phyloP scores from a whole-genome alignment of 2,888 invertebrate genomes.

The Smittia aterrima region DNA sequence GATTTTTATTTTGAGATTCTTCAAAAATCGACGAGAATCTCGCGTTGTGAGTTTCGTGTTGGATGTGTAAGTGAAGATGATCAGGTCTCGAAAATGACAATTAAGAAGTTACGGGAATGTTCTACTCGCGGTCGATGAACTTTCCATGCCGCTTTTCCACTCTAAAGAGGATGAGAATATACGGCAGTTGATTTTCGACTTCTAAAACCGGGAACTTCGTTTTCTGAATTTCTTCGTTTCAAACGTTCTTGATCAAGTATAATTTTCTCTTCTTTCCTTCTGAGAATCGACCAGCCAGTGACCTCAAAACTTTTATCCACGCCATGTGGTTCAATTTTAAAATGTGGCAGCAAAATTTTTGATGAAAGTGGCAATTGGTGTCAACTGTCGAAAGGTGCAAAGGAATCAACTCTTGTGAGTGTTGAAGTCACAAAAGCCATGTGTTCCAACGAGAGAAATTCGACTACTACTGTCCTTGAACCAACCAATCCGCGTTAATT shows the following conservation, averaged over 20 bases:
- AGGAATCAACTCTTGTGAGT: background rate
- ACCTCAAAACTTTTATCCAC: background rate
- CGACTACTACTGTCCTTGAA: background rate
- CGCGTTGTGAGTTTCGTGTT: background rate
- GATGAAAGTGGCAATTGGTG: background rate
- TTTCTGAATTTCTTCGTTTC: background rate
- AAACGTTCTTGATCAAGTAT: background rate
- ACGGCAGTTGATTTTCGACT: background rate
- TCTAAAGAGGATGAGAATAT: background rate
- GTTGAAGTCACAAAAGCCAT: too few species aligned
- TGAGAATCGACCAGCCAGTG: conserved; percentile 1
- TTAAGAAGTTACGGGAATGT: background rate
- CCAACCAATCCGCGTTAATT: background rate
- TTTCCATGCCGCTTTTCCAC: background rate
- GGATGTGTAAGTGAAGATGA: background rate
- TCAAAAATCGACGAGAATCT: background rate
- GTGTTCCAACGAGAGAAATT: too few species aligned
- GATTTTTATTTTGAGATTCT: background rate
- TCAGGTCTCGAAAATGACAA: conserved; percentile 9
- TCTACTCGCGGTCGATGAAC: conserved; percentile 2
- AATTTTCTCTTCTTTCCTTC: background rate
- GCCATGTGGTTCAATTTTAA: background rate
- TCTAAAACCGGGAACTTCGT: background rate
- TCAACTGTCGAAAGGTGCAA: background rate
- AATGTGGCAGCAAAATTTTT: background rate